Percentiles rank a stretch among this genome's conserved stretches.
Conservation (phyloP, 2,797 vertebrate species). For the Aphelocoma californica region DNA sequence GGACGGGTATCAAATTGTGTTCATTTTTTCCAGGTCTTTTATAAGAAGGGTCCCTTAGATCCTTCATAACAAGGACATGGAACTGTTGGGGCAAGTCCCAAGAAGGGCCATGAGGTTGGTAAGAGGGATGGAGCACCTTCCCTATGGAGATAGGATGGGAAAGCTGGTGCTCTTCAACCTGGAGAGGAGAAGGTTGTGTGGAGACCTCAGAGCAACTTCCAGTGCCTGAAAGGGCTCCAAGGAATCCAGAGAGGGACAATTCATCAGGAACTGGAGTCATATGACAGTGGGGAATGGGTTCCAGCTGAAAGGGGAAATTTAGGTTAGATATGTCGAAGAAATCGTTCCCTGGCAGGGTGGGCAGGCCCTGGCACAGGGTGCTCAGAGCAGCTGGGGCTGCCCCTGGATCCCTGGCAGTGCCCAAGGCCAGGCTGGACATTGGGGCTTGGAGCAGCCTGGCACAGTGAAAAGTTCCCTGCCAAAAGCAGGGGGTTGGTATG, state of each 20-base stretch:
- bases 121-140: background rate
- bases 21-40: background rate
- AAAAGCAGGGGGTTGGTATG: accelerated
- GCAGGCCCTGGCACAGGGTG: accelerated
- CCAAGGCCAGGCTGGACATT: background rate
- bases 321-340: accelerated
- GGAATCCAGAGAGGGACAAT: background rate
- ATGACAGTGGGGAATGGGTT: background rate
- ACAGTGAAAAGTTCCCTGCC: background rate
- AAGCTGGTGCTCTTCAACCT: background rate
- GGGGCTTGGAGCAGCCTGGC: background rate
- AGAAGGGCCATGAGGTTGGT: background rate
- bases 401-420: background rate
- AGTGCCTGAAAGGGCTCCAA: accelerated
- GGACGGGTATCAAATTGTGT: background rate
- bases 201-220: background rate
- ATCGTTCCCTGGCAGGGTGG: accelerated
- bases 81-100: background rate
- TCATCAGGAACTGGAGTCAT: background rate
- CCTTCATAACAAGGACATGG: background rate
- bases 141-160: background rate
- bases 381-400: background rate
- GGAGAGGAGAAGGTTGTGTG: background rate
- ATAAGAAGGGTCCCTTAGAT: background rate
- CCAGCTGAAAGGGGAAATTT: background rate